Percentiles rank a stretch among this genome's conserved stretches.
Evolutionary conservation across 1,140 invertebrate genomes (phyloP).

Genomic region (Agrypnia vestita): DNA sequence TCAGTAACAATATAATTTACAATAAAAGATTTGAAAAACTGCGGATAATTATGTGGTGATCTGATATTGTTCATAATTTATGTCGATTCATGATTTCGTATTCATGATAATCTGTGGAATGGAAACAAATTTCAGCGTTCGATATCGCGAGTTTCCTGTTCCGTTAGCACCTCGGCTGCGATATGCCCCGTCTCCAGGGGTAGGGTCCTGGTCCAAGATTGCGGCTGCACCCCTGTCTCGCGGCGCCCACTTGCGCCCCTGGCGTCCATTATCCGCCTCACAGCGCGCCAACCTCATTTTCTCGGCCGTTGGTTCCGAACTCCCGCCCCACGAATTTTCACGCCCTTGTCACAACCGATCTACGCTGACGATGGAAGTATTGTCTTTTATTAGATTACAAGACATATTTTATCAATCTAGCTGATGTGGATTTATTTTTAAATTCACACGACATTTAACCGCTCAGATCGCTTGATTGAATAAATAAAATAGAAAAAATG

Average conservation of each 20-base stretch:
- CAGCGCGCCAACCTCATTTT: slow-evolving; percentile 70
- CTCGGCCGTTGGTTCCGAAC: slow-evolving; percentile 68
- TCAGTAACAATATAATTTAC: too few relatives aligned
- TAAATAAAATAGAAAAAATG: slow-evolving; percentile 1
- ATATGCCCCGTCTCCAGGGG: background rate
- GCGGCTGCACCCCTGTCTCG: background rate
- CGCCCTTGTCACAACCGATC: slow-evolving; percentile 42
- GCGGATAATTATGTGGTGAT: too few relatives aligned
- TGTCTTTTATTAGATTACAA: slow-evolving; percentile 24
- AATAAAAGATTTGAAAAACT: too few relatives aligned
- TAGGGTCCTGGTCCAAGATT: background rate
- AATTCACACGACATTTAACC: too few relatives aligned
- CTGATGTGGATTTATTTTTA: slow-evolving; percentile 9
- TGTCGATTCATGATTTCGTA: background rate
- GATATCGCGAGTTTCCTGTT: too few relatives aligned
- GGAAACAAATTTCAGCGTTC: too few relatives aligned
- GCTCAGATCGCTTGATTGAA: background rate
- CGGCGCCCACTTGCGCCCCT: slow-evolving; percentile 58
- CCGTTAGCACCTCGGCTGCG: too few relatives aligned
- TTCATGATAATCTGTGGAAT: too few relatives aligned
- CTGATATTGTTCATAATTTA: too few relatives aligned
- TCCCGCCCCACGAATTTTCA: slow-evolving; percentile 55
- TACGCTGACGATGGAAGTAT: slow-evolving; percentile 4
- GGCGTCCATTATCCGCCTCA: slow-evolving; percentile 69
- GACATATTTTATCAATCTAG: slow-evolving; percentile 17